Percentiles rank a stretch among this genome's conserved stretches.
These are phyloP conservation scores for Ostrea edulis DNA, from an alignment of 1,140 invertebrate species.

Conservation along the genomic window DNA sequence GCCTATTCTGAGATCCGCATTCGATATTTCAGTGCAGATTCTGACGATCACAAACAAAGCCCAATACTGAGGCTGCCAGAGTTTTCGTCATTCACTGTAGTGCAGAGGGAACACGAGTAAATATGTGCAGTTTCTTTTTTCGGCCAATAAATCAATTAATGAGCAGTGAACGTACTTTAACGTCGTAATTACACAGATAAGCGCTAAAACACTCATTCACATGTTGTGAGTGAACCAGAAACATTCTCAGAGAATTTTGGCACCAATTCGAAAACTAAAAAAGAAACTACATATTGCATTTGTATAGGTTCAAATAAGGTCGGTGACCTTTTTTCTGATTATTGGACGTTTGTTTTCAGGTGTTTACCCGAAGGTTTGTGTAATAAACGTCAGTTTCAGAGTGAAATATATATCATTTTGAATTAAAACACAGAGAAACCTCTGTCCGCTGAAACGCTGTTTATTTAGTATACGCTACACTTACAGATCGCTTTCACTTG, in stretches of 20 bases:
- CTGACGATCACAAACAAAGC: neutral
- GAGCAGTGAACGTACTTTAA: neutral
- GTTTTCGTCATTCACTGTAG: neutral
- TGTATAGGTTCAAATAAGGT: neutral
- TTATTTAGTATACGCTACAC: too few relatives aligned
- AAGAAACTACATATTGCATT: conserved; percentile 16
- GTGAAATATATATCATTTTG: neutral
- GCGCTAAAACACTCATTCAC: conserved; percentile 26
- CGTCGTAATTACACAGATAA: conserved; percentile 17
- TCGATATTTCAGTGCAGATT: neutral
- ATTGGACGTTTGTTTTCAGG: neutral
- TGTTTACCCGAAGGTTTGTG: neutral
- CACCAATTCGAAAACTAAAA: conserved; percentile 1
- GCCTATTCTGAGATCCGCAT: neutral
- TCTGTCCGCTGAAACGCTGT: too few relatives aligned
- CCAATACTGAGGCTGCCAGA: neutral
- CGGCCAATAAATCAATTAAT: conserved; percentile 29
- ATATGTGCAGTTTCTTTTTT: conserved; percentile 30
- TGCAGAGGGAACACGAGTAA: conserved; percentile 21
- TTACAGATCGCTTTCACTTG: too few relatives aligned
- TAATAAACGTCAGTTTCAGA: neutral
- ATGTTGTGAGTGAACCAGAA: neutral
- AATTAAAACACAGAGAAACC: too few relatives aligned
- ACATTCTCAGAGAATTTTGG: neutral
- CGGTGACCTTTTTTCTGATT: neutral